Conservation (phyloP, 2,797 vertebrate species). For the Notamacropus eugenii region DNA sequence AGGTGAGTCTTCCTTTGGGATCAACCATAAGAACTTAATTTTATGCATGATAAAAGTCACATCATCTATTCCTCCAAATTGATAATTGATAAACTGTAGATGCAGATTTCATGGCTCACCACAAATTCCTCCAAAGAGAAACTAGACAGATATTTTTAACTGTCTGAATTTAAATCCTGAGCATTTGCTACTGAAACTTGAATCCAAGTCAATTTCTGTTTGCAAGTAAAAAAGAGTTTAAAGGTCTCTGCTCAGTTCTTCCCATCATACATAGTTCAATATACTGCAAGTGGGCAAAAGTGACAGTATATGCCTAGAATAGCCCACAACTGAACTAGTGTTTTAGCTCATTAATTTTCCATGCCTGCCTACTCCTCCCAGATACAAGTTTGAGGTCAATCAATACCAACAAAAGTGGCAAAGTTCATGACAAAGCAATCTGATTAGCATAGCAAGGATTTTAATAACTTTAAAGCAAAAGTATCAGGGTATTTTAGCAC, state of each 20-base stretch:
- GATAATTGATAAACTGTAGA: background rate
- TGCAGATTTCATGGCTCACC: background rate
- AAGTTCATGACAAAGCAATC: background rate
- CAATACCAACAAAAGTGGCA: accelerated
- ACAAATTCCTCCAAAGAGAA: background rate
- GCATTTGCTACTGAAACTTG: background rate
- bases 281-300: accelerated
- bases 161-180: background rate
- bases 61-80: background rate
- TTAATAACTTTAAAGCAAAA: background rate
- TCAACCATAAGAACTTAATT: background rate
- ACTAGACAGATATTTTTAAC: background rate
- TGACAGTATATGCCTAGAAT: background rate
- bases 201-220: slow-evolving; percentile 8
- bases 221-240: background rate
- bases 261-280: slow-evolving; percentile 28
- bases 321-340: background rate
- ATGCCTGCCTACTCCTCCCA: background rate
- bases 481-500: background rate
- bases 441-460: background rate
- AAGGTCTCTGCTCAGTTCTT: background rate
- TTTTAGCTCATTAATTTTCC: background rate
- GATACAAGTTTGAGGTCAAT: background rate
- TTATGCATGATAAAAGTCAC: background rate
- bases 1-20: background rate